A percentile compares a stretch with the other conserved stretches of the same genome.
Conservation (phyloP, 2,797 vertebrate genomes). For the Catamblyrhynchus diadema region DNA sequence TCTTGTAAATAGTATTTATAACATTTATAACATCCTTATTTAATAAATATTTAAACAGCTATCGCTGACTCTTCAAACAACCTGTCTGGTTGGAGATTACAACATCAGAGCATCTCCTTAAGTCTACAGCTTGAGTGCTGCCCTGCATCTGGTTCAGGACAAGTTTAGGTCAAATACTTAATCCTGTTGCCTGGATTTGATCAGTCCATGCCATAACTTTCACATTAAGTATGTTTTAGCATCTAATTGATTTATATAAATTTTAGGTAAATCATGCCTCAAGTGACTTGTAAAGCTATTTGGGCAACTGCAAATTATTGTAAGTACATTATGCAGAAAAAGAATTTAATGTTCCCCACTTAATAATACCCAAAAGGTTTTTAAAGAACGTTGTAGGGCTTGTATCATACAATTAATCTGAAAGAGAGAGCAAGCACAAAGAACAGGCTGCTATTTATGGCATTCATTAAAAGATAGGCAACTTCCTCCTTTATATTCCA, state of each 20-base stretch:
- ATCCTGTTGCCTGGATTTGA: constrained; percentile 20
- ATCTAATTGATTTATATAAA: constrained; percentile 25
- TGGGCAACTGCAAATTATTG: not conserved
- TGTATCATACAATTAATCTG: not conserved
- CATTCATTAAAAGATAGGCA: not conserved
- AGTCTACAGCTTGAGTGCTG: not conserved
- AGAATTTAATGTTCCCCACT: constrained; percentile 8
- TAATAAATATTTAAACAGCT: not conserved
- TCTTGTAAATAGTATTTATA: not conserved
- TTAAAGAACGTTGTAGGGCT: constrained; percentile 8
- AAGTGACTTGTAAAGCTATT: constrained; percentile 29
- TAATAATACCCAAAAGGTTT: constrained; percentile 47
- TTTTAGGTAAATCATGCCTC: constrained; percentile 40
- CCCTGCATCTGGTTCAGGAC: not conserved
- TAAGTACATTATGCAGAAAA: constrained; percentile 13
- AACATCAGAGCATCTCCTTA: not conserved
- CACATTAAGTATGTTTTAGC: not conserved
- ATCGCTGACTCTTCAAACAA: not conserved
- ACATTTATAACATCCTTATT: not conserved
- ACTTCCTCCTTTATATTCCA: not conserved
- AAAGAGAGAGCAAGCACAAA: not conserved
- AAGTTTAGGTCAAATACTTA: constrained; percentile 36
- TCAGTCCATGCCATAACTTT: not conserved
- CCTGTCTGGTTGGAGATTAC: not conserved
- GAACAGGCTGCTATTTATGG: not conserved